Evolutionary conservation across 2,797 vertebrate species (phyloP).

Genomic region (Myotis findleyi): DNA sequence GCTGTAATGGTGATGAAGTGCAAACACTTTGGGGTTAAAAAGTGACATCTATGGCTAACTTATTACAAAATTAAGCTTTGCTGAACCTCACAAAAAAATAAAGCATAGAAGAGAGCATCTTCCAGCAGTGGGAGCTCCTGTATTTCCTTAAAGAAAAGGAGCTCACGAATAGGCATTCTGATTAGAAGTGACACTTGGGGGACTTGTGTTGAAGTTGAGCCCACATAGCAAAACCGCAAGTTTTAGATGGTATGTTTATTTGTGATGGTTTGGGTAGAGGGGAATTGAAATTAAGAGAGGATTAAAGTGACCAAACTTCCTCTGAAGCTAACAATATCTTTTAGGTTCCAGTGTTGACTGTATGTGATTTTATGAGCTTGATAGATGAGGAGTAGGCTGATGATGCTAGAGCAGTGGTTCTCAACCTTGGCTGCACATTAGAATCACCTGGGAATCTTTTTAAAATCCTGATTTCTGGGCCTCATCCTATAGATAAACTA

Average conservation of each 20-base stretch:
- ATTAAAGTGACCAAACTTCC: background rate
- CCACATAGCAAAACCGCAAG: background rate
- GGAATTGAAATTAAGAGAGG: background rate
- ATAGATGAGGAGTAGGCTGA: background rate
- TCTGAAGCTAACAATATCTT: background rate
- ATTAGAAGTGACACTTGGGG: background rate
- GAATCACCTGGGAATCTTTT: too few relatives aligned
- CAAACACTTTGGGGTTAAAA: background rate
- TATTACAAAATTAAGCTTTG: background rate
- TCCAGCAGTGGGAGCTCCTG: background rate
- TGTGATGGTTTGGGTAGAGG: background rate
- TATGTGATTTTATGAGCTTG: background rate
- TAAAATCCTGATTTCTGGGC: too few relatives aligned
- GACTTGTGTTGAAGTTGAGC: background rate
- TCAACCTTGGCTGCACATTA: too few relatives aligned
- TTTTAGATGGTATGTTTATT: background rate
- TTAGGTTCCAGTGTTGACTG: background rate
- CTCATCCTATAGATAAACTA: background rate
- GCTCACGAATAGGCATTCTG: background rate
- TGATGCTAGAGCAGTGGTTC: background rate
- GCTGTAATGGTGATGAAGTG: background rate
- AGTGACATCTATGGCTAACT: background rate
- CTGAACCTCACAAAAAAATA: background rate
- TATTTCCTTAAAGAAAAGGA: slow-evolving; percentile 21
- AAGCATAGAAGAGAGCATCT: background rate